A percentile compares a stretch with the other conserved stretches of the same genome.
Conservation (phyloP, 1,140 invertebrate species). For the Myzus persicae region DNA sequence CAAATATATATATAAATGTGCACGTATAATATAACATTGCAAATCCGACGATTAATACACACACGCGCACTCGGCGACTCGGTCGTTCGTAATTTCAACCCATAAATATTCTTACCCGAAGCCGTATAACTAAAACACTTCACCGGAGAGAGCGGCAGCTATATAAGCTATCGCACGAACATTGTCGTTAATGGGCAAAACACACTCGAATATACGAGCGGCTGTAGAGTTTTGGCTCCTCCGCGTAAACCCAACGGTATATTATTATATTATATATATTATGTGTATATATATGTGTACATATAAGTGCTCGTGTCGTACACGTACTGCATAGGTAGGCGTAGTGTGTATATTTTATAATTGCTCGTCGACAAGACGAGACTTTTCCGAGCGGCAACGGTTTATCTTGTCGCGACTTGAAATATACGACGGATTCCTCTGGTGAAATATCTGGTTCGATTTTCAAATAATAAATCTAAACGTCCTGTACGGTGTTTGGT, state of each 20-base stretch:
- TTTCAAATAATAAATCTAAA: not conserved
- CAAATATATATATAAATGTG: not conserved
- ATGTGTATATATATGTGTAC: no score
- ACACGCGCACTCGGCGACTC: not conserved
- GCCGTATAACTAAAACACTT: constrained; percentile 35
- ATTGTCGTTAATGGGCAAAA: constrained; percentile 50
- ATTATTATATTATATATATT: not conserved
- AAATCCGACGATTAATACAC: constrained; percentile 44
- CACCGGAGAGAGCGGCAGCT: not conserved
- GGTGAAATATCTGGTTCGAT: constrained; percentile 13
- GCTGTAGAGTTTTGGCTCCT: not conserved
- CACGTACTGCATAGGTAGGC: not conserved
- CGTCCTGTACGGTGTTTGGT: not conserved
- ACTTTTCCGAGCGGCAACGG: not conserved
- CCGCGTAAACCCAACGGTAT: constrained; percentile 2
- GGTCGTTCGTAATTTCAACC: constrained; percentile 31
- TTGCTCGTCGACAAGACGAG: constrained; percentile 27
- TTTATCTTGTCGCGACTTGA: constrained; percentile 31
- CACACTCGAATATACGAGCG: constrained; percentile 2
- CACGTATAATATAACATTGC: not conserved
- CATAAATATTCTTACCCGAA: constrained; percentile 43
- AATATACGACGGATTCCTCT: constrained; percentile 19
- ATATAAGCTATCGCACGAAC: not conserved
- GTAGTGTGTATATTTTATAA: constrained; percentile 22
- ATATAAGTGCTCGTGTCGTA: not conserved